Percentiles rank a stretch among this genome's conserved stretches.
phyloP scores from a whole-genome alignment of 1,140 invertebrate genomes.

The Paralvinella palmiformis region DNA sequence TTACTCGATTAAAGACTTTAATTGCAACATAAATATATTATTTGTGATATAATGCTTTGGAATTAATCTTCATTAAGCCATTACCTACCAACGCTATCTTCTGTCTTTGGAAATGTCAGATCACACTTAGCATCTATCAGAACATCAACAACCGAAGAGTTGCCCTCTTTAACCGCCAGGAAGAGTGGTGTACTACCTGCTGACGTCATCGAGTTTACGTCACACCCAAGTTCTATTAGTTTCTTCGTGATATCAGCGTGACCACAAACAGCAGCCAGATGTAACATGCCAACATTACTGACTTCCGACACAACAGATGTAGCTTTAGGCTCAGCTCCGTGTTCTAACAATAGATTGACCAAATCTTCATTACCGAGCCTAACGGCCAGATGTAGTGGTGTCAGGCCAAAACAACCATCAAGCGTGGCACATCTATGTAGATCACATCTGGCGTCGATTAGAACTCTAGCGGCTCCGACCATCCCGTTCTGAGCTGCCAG shows the following conservation, averaged over 20 bases:
- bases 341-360: slow-evolving; percentile 86
- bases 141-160: slow-evolving; percentile 10
- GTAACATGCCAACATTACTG: slow-evolving; percentile 1
- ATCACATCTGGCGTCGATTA: slow-evolving; percentile 56
- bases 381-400: slow-evolving; percentile 91
- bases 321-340: slow-evolving; percentile 84
- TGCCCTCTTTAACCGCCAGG: slow-evolving; percentile 17
- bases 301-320: slow-evolving; percentile 8
- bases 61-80: too few species aligned
- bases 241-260: slow-evolving; percentile 1
- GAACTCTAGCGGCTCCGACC: slow-evolving; percentile 93
- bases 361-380: slow-evolving; percentile 87
- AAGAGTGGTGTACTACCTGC: slow-evolving; percentile 12
- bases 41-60: too few species aligned
- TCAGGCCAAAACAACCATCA: slow-evolving; percentile 9
- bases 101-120: neutral
- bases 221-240: slow-evolving; percentile 14
- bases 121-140: slow-evolving; percentile 15
- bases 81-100: too few species aligned
- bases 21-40: too few species aligned
- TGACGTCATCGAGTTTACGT: slow-evolving; percentile 14
- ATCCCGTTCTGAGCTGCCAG: slow-evolving; percentile 93
- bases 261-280: slow-evolving; percentile 9
- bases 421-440: neutral
- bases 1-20: too few species aligned